Evolutionary conservation across 2,888 invertebrate species (phyloP).

Genomic region (Leucozona laternaria): DNA sequence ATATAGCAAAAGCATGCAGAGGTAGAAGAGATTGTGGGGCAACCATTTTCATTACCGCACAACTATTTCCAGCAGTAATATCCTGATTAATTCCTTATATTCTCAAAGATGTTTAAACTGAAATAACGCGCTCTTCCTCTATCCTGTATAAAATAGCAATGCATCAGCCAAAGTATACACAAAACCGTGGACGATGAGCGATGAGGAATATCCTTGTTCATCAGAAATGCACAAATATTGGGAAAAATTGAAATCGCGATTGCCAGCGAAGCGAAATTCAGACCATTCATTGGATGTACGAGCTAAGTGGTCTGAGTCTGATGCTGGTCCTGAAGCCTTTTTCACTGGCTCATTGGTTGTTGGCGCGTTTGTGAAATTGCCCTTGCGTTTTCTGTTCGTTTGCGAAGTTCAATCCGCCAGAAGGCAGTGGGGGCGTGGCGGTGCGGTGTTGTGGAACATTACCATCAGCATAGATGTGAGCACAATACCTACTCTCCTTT

Average conservation of each 20-base stretch:
- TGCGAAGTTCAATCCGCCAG: constrained; percentile 18
- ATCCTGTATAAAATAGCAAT: not conserved
- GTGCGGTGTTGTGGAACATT: not conserved
- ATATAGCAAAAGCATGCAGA: constrained; percentile 12
- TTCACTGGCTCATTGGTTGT: constrained; percentile 12
- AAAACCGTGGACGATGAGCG: not conserved
- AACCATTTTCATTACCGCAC: constrained; percentile 27
- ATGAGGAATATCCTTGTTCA: constrained; percentile 36
- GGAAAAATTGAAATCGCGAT: constrained; percentile 61
- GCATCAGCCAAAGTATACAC: not conserved
- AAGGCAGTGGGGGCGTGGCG: not conserved
- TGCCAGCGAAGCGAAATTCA: constrained; percentile 40
- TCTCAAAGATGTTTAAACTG: constrained; percentile 60
- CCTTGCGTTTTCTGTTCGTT: constrained; percentile 23
- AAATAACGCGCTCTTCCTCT: not conserved
- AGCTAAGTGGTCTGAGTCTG: not conserved
- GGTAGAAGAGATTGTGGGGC: not conserved
- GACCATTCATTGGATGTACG: constrained; percentile 3
- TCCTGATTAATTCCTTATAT: constrained; percentile 74
- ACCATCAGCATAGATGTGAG: not conserved
- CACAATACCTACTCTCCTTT: constrained; percentile 31
- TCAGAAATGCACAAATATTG: constrained; percentile 60
- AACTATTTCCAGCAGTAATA: constrained; percentile 50
- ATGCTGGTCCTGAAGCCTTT: constrained; percentile 23
- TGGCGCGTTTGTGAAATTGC: constrained; percentile 60